Base-by-base conservation (phyloP, 2,113 vertebrate genomes). In the Lutjanus erythropterus region DNA sequence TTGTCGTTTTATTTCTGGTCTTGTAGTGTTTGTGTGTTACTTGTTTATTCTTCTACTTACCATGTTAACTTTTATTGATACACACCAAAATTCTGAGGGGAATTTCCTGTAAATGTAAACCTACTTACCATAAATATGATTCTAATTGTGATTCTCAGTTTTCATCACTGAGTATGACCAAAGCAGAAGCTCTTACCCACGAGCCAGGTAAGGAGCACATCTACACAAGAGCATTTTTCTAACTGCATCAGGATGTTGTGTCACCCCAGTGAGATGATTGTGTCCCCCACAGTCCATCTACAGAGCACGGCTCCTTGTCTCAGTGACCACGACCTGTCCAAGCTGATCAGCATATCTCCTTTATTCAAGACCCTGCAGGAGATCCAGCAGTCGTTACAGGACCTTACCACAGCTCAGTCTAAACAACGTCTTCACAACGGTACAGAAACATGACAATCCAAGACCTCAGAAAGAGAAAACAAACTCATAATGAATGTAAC, bases 361-460 rank as follows among this genome's bases (percentile, higher is more conserved):
- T 89, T 96, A 25, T 95, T 94, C 88, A 95, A 90, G 84, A 96
- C 94, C 6, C 92, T 96, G 50, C 87, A 86, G 49, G 94, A 96
- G 37, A 95, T 96, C 77, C 95, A 95, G 52, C 91, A 95, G 70
- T 94, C 92, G 46, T 84, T 97, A 61, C 89, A 94, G 53, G 90
- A 78, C 3, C 83, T 93, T 9, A 59, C 82, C 59, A 39, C 18
- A 61, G 21, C 70, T 71, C 60, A 87, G 50, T 39, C 84, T 29
- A 46, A 66, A 83, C 77, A 70, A 39, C 62, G 55, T 50, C 66
- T 66, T 10, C 60, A 53, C 70, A 69, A 61, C 47, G 80, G 88
- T 89, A 81, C 42, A 31, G 11, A 71, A 50, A 69, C 15, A 42
- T 55, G 9, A 52, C 50, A 42, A 66, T 42, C 4, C 21, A 62